These are phyloP conservation scores for Glossosoma conforme DNA, from an alignment of 1,140 invertebrate genomes.

Conservation along the genomic window DNA sequence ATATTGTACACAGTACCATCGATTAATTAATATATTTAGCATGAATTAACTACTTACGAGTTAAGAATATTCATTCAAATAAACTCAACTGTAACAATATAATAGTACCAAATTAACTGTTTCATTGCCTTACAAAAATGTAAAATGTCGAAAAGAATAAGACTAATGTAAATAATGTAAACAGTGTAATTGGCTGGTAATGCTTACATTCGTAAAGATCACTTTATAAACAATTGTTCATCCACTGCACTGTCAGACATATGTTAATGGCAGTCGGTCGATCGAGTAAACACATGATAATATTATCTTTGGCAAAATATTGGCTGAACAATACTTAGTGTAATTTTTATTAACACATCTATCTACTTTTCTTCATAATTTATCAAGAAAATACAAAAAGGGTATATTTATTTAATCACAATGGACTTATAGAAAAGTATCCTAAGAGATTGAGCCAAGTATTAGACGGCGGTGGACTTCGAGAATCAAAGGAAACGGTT, in stretches of 20 bases:
- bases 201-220: too few relatives aligned
- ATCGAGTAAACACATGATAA: slow-evolving; percentile 8
- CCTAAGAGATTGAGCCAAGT: slow-evolving; percentile 19
- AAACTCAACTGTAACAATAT: too few relatives aligned
- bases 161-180: not conserved
- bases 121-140: slow-evolving; percentile 1
- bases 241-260: not conserved
- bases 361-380: not conserved
- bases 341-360: slow-evolving; percentile 15
- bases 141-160: not conserved
- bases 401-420: slow-evolving; percentile 8
- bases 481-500: too few relatives aligned
- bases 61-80: slow-evolving; percentile 9
- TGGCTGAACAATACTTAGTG: slow-evolving; percentile 25
- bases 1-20: slow-evolving; percentile 32
- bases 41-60: slow-evolving; percentile 31
- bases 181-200: not conserved
- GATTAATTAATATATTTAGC: slow-evolving; percentile 30
- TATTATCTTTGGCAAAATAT: slow-evolving; percentile 30
- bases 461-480: too few relatives aligned
- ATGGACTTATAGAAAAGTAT: slow-evolving; percentile 18
- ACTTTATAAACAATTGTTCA: not conserved
- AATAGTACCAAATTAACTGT: not conserved
- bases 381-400: slow-evolving; percentile 12
- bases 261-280: not conserved